Conservation (phyloP, 2,113 vertebrate genomes). For the Sceloporus tristichus region DNA sequence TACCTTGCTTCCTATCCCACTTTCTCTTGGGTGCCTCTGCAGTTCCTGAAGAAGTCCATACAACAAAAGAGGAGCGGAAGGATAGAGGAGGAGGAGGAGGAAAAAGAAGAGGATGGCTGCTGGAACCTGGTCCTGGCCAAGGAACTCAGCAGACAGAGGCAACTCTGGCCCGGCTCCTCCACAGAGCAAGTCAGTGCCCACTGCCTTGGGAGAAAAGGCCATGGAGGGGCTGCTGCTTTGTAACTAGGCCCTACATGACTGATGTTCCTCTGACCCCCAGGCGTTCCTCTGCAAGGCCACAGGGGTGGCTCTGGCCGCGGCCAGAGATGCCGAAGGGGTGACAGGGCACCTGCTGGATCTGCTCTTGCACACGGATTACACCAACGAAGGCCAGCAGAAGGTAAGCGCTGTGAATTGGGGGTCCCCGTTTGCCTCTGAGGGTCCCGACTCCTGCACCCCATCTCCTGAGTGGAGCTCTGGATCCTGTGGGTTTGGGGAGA, state of each 20-base stretch:
- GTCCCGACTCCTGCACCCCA: no score
- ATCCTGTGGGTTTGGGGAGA: no score
- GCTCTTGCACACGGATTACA: not conserved
- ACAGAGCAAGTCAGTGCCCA: slow-evolving; percentile 20
- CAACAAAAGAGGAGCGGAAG: not conserved
- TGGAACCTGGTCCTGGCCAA: slow-evolving; percentile 17
- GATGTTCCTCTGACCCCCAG: not conserved
- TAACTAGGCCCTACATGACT: no score
- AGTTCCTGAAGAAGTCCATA: slow-evolving; percentile 33
- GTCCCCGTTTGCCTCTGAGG: not conserved
- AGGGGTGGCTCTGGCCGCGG: not conserved
- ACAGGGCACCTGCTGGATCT: not conserved
- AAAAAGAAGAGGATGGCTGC: not conserved
- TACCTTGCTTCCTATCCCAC: not conserved
- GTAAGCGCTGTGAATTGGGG: not conserved
- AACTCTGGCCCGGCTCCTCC: not conserved
- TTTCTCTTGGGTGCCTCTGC: not conserved
- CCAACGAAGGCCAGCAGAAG: not conserved
- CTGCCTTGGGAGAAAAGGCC: not conserved
- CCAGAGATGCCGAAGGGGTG: not conserved
- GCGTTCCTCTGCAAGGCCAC: slow-evolving; percentile 32
- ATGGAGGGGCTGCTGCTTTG: no score
- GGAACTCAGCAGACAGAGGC: not conserved
- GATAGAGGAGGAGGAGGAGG: no score
- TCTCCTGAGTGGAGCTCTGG: no score